These are phyloP conservation scores for Montipora sp. DNA, from an alignment of 64 coral and sea anemone genomes.

Conservation along the genomic window DNA sequence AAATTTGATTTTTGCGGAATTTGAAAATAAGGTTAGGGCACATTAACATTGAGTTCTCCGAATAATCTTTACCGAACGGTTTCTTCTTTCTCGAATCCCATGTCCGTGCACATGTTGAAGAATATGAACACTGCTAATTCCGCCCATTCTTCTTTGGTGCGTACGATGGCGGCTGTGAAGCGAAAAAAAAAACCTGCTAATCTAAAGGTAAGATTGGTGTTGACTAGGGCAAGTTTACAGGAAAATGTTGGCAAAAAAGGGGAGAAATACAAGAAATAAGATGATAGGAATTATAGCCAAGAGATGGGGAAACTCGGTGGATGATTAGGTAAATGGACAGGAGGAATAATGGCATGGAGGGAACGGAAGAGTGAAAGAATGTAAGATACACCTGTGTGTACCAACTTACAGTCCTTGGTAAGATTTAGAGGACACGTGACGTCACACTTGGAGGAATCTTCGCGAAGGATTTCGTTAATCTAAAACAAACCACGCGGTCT, in stretches of 20 bases:
- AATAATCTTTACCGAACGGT: slow-evolving; percentile 27
- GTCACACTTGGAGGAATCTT: slow-evolving; percentile 53
- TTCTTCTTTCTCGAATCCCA: slow-evolving; percentile 20
- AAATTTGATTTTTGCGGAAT: no score
- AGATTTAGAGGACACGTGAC: slow-evolving; percentile 57
- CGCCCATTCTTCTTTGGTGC: slow-evolving; percentile 33
- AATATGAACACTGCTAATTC: slow-evolving; percentile 55
- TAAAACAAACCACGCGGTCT: not conserved
- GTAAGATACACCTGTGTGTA: no score
- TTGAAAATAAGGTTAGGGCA: no score
- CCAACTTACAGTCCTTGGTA: slow-evolving; percentile 30
- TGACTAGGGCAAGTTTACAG: no score
- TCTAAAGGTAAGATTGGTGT: no score
- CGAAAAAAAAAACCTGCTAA: not conserved
- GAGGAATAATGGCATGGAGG: no score
- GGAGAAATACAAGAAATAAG: no score
- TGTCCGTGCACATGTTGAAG: slow-evolving; percentile 66
- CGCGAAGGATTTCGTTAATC: slow-evolving; percentile 58
- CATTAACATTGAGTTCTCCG: not conserved
- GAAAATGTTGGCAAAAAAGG: no score
- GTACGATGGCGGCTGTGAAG: slow-evolving; percentile 46
- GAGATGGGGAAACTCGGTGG: no score
- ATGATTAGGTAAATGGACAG: no score
- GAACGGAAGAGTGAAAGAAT: no score
- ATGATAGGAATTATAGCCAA: no score